Conservation (phyloP, 2,888 invertebrate genomes). For the Drosophila vallismaia region DNA sequence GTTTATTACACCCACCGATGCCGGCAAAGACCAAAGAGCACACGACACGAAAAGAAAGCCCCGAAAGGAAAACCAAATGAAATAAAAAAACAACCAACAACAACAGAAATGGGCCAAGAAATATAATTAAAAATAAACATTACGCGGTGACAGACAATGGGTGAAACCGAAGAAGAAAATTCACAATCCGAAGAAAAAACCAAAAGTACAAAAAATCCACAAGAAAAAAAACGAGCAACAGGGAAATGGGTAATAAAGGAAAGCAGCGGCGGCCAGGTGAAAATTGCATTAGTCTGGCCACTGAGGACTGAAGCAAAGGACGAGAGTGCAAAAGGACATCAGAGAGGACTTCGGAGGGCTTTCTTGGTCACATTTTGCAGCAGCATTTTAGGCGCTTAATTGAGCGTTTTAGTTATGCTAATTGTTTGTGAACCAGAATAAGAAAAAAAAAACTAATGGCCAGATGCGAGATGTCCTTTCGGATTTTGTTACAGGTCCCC, state of each 20-base stretch:
- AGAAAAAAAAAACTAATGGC: constrained; percentile 25
- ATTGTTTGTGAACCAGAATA: constrained; percentile 52
- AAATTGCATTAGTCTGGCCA: constrained; percentile 63
- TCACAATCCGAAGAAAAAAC: constrained; percentile 18
- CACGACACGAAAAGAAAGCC: constrained; percentile 32
- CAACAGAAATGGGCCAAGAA: constrained; percentile 47
- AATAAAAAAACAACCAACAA: constrained; percentile 26
- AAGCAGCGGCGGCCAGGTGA: constrained; percentile 52
- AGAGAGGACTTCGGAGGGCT: constrained; percentile 19
- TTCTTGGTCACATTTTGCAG: constrained; percentile 30
- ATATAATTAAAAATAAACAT: constrained; percentile 78
- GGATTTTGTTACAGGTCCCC: neutral
- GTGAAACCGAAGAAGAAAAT: constrained; percentile 11
- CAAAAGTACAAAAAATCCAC: constrained; percentile 12
- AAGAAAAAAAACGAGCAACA: constrained; percentile 14
- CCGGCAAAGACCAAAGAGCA: constrained; percentile 71
- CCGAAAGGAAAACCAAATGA: constrained; percentile 24
- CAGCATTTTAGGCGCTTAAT: constrained; percentile 66
- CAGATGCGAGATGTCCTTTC: constrained; percentile 27
- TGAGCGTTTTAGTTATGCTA: constrained; percentile 79
- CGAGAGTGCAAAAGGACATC: constrained; percentile 15
- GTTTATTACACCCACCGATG: constrained; percentile 72
- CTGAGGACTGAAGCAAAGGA: neutral
- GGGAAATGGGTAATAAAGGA: constrained; percentile 63
- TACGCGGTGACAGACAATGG: constrained; percentile 62